Base-by-base conservation (phyloP, 2,113 vertebrate genomes). In the Elephas maximus region DNA sequence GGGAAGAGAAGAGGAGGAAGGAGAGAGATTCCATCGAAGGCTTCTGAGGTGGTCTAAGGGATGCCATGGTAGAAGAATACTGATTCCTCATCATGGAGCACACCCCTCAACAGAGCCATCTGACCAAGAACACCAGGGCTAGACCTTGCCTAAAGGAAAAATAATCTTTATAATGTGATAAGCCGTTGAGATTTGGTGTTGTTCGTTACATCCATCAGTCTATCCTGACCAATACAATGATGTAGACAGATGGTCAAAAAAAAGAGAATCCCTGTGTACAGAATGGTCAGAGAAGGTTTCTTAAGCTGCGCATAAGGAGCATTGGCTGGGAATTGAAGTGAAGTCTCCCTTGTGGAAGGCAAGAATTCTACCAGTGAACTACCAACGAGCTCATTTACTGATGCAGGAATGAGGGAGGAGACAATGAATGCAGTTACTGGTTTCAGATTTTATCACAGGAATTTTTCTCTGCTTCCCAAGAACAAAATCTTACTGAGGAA, bases 401-500 rank as follows among this genome's bases (percentile, higher is more conserved):
- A 73, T 76, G 48, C 33, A 90, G 33, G 82, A 57, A 51, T 48
- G 44, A 91, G 15, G 33, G 44, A 82, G 0, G 14, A 21, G 44
- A 90, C 20, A 12, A 51, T 73, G 80, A 82, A n/a, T 26, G 6
- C 21, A 73, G 1, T 78, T 90, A 63, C 4, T 84, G 44, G 9
- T 71, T 90, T 92, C 30, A 67, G 2, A 74, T 82, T 90, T 94
- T 87, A 92, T 18, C 79, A 28, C 23, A 8, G 45, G 37, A 48
- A 81, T 67, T 87, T 89, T 89, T 24, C 45, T 53, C 33, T 79
- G 0, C 10, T 92, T 90, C 80, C 92, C 51, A n/a, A 96, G 41
- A 82, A 17, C 57, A 77, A 95, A 73, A 9, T 21, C 10, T 77
- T 63, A 65, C 41, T 90, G 28, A 6, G 41, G 37, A 79, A 91